Evolutionary conservation across 92 coral and sea anemone genomes (phyloP).

Genomic region (Actinostola sp.): DNA sequence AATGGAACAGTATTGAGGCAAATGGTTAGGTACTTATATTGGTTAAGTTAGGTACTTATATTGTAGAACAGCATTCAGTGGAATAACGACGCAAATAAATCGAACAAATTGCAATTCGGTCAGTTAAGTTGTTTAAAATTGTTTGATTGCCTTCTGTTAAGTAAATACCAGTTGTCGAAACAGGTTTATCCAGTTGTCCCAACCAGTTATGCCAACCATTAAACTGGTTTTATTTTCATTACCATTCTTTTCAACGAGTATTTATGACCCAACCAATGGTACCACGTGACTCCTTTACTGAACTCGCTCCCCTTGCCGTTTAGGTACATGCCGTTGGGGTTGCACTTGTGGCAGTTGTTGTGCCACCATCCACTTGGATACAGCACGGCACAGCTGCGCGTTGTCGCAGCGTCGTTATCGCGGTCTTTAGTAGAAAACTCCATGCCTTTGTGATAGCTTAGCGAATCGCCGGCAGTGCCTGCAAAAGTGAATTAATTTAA

Average conservation of each 20-base stretch:
- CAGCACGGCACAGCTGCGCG: not conserved
- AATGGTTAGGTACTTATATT: too few species aligned
- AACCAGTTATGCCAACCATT: not conserved
- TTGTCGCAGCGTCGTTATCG: conserved; percentile 3
- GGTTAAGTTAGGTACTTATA: too few species aligned
- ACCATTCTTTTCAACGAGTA: conserved; percentile 24
- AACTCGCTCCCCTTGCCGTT: not conserved
- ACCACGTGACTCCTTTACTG: conserved; percentile 14
- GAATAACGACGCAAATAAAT: too few species aligned
- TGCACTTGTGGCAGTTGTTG: conserved; percentile 5
- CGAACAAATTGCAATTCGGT: too few species aligned
- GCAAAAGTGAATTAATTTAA: not conserved
- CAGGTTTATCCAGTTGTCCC: too few species aligned
- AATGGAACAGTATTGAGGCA: too few species aligned
- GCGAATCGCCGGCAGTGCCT: conserved; percentile 5
- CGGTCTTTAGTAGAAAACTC: conserved; percentile 17
- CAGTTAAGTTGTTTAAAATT: too few species aligned
- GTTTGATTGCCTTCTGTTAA: too few species aligned
- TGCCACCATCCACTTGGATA: conserved; percentile 22
- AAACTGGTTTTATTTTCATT: conserved; percentile 12
- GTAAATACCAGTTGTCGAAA: too few species aligned
- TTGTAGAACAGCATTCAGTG: too few species aligned
- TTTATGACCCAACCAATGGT: not conserved
- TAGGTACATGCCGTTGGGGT: conserved; percentile 19
- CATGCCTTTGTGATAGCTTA: not conserved